Conservation (phyloP, 1,140 invertebrate species). For the Dreissena polymorpha region DNA sequence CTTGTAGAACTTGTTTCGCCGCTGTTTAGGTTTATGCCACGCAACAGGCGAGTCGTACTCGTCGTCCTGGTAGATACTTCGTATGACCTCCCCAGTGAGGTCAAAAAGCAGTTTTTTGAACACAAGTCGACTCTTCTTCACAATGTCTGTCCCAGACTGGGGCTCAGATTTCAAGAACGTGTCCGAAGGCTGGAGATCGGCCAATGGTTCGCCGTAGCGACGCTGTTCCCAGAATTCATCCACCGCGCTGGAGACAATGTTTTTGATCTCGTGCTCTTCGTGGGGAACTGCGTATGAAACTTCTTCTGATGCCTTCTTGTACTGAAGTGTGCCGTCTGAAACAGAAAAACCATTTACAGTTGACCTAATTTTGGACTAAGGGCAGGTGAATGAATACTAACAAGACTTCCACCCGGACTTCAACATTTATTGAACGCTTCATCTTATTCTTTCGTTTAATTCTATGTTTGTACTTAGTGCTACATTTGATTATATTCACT, state of each 20-base stretch:
- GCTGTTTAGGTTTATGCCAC: conserved; percentile 81
- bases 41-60: conserved; percentile 78
- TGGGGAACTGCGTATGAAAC: conserved; percentile 74
- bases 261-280: conserved; percentile 66
- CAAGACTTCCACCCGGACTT: no score
- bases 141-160: conserved; percentile 61
- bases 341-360: neutral
- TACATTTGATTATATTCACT: no score
- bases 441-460: no score
- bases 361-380: no score
- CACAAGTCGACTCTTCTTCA: conserved; percentile 68
- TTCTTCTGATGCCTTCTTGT: conserved; percentile 65
- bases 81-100: conserved; percentile 84
- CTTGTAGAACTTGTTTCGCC: conserved; percentile 68
- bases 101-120: conserved; percentile 84
- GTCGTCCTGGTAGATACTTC: conserved; percentile 77
- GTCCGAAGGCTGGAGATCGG: conserved; percentile 64
- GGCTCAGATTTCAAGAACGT: conserved; percentile 64
- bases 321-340: conserved; percentile 50
- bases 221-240: conserved; percentile 73
- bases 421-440: no score
- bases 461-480: no score
- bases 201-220: conserved; percentile 69
- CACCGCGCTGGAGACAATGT: conserved; percentile 68
- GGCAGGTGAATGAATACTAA: no score